phyloP scores from a whole-genome alignment of 2,797 vertebrate species.

The Myotis myotis region DNA sequence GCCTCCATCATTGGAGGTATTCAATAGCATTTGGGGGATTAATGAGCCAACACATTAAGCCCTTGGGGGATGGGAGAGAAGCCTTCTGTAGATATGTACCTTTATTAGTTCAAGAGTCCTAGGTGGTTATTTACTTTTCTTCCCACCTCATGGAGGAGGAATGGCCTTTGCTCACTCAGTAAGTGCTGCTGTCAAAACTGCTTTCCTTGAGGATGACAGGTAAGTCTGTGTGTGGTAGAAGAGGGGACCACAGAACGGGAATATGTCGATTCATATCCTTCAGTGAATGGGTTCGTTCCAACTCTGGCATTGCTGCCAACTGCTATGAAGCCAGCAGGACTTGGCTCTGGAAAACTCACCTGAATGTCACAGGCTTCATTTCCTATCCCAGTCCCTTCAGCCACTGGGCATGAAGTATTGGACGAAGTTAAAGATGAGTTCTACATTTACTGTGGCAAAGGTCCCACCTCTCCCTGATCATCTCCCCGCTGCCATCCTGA shows the following conservation, averaged over 20 bases:
- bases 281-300: constrained; percentile 66
- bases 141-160: background rate
- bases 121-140: background rate
- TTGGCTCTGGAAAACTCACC: constrained; percentile 65
- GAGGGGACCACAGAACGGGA: constrained; percentile 11
- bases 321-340: constrained; percentile 55
- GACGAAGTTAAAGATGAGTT: constrained; percentile 57
- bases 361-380: constrained; percentile 67
- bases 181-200: background rate
- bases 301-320: constrained; percentile 52
- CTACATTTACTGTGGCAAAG: constrained; percentile 51
- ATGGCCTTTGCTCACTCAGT: background rate
- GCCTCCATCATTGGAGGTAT: background rate
- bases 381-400: constrained; percentile 34
- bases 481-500: background rate
- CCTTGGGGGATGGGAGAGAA: background rate
- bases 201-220: constrained; percentile 11
- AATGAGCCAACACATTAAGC: background rate
- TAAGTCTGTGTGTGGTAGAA: background rate
- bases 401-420: constrained; percentile 25
- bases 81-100: background rate
- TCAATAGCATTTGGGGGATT: background rate
- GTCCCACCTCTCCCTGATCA: constrained; percentile 24
- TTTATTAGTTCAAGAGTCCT: background rate
- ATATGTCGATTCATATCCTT: constrained; percentile 67